Conservation (phyloP, 2,113 vertebrate genomes). For the Colistium nudipinnis region DNA sequence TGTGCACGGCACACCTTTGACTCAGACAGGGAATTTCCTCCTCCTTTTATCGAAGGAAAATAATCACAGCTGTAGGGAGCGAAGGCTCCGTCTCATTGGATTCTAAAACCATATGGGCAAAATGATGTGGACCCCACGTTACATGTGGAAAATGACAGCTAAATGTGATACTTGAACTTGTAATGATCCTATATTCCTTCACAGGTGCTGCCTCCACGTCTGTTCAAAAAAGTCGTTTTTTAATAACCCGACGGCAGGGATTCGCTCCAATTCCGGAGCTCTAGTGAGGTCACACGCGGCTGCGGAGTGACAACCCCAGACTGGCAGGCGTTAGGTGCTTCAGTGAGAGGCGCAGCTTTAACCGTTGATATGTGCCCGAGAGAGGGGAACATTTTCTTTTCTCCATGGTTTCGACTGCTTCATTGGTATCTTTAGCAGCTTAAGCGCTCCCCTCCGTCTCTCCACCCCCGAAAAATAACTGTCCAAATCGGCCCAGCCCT, state of each 20-base stretch:
- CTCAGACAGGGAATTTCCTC: slow-evolving; percentile 13
- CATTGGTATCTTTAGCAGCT: slow-evolving; percentile 3
- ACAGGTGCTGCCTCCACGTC: not conserved
- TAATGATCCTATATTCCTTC: not conserved
- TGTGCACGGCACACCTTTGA: slow-evolving; percentile 20
- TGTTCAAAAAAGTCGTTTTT: not conserved
- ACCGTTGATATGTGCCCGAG: not conserved
- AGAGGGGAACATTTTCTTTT: no score
- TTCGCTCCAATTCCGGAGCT: not conserved
- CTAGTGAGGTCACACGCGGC: not conserved
- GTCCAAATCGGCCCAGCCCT: no score
- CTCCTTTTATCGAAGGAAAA: slow-evolving; percentile 1
- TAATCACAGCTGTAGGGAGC: not conserved
- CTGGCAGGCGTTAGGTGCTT: not conserved
- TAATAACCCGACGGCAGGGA: not conserved
- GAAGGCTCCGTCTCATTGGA: not conserved
- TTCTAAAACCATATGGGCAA: not conserved
- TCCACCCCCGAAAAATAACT: no score
- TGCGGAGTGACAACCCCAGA: no score
- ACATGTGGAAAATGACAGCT: not conserved
- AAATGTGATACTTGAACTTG: not conserved
- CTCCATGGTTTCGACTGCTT: no score
- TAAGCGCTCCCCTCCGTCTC: not conserved
- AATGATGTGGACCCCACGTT: not conserved
- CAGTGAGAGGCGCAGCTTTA: not conserved